Evolutionary conservation across 2,113 vertebrate species (phyloP), one percentile per base, ranked within the genome.

Genomic region (Ginglymostoma cirratum): DNA sequence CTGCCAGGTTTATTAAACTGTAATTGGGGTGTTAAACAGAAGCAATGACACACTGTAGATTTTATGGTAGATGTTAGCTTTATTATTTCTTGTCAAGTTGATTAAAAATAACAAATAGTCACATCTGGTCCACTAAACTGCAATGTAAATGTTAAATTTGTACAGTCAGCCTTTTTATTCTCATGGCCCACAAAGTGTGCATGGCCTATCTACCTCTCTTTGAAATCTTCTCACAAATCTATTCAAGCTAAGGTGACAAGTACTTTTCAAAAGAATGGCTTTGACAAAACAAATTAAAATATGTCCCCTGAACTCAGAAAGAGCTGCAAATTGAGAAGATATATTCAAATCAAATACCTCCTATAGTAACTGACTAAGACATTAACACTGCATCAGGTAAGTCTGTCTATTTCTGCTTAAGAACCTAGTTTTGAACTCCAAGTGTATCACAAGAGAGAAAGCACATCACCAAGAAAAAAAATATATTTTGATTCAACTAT

Each of bases 71-170:
- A 61, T 14, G 45, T 24, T 52, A 17, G 4, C 7, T 83, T 87
- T 30, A 61, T 90, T 90, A 83, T 42, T 27, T 93, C 61, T 24
- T n/a, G 38, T 42, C 14, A 14, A 42, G 17, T 93, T 66, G 89
- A 34, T 66, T 93, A 19, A 93, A 66, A 93, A 66, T 93, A 93
- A 93, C 17, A 67, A 93, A 93, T n/a, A 23, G 30, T 38, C 89
- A 38, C 30, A 66, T 38, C n/a, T 67, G 89, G 19, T 67, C 19
- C 61, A 67, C 34, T 23, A 93, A 93, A 93, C 6, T 66, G 89
- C 66, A 93, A 19, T 38, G 61, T 34, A 55, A 55, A 34, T 93
- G 66, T 93, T 66, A 66, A 93, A n/a, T 10, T 52, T 52, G 48
- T 55, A 72, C 70, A 38, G 80, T 23, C 23, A 42, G 19, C 38